Base-by-base conservation (phyloP, 2,797 vertebrate species). In the Carduelis carduelis region DNA sequence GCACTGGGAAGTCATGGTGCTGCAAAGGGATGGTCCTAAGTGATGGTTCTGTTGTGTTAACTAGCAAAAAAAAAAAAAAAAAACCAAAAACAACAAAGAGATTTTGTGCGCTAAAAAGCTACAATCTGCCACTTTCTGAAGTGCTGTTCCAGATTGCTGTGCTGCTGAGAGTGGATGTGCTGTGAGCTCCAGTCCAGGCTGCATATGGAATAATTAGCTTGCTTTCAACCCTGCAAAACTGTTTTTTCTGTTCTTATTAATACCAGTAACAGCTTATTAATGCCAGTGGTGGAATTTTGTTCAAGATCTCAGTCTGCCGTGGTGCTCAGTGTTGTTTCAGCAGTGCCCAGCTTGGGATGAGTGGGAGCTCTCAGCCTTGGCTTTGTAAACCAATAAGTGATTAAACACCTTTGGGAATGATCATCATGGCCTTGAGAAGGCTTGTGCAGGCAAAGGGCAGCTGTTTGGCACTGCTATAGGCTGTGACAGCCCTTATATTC, bases 251-350 rank as follows among this genome's bases (percentile, higher is more conserved):
- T 75, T 60, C 39, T 83, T 90, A 23, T 5, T 69, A 37, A 46
- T 50, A 12, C 41, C 23, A 28, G 15, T 3, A 68, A 60, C 53
- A 52, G 23, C 21, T 72, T 87, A 32, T 8, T 71, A 39, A n/a
- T 43, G 14, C 26, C 23, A 49, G 39, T 4, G 21, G 35, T 76
- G 30, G 28, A 44, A 34, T 63, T 75, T 32, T 63, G 7, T 28
- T 83, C 12, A 10, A 49, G 12, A 68, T 50, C 66, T 77, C 34
- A 12, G 4, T 50, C 52, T 60, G 37, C 46, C 0, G 0, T 35
- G 44, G 34, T 68, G 34, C 34, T 82, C 3, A 1, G 56, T 14
- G 26, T 39, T 27, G 18, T 70, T 55, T 84, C 43, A 39, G n/a
- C 55, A 59, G 34, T 30, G 41, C 74, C 8, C 61, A 61, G 16